These are phyloP conservation scores for Brachyrhaphis roseni DNA, from an alignment of 2,797 vertebrate genomes.

Conservation along the genomic window DNA sequence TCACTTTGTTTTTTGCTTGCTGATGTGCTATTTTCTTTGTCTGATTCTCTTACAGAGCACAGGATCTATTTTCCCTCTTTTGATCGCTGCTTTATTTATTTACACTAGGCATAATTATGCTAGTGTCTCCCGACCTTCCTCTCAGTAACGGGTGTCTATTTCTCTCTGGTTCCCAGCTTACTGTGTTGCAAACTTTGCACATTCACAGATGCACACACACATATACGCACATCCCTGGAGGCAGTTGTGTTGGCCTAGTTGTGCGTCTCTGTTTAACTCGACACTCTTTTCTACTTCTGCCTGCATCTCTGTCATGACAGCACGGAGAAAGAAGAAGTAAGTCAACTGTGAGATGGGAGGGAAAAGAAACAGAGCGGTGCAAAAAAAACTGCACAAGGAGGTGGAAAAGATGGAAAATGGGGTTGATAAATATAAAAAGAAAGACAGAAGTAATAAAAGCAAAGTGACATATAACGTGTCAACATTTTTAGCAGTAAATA, in stretches of 20 bases:
- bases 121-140: constrained; percentile 34
- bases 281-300: constrained; percentile 59
- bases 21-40: constrained; percentile 1
- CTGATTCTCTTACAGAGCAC: constrained; percentile 10
- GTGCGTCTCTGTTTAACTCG: constrained; percentile 71
- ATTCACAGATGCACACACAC: constrained; percentile 16
- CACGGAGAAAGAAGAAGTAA: constrained; percentile 39
- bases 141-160: constrained; percentile 25
- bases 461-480: neutral
- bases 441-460: neutral
- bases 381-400: neutral
- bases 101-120: constrained; percentile 46
- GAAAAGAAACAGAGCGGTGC: constrained; percentile 23
- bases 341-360: constrained; percentile 27
- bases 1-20: neutral
- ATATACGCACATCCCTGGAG: constrained; percentile 61
- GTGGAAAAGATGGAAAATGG: neutral
- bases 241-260: constrained; percentile 74
- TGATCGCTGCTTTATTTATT: constrained; percentile 22
- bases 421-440: neutral
- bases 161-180: constrained; percentile 27
- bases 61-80: constrained; percentile 1
- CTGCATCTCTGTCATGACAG: constrained; percentile 55
- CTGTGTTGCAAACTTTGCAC: constrained; percentile 30
- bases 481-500: neutral